Evolutionary conservation across 2,113 vertebrate species (phyloP), one percentile per base, ranked within the genome.

Genomic region (Propithecus coquereli): DNA sequence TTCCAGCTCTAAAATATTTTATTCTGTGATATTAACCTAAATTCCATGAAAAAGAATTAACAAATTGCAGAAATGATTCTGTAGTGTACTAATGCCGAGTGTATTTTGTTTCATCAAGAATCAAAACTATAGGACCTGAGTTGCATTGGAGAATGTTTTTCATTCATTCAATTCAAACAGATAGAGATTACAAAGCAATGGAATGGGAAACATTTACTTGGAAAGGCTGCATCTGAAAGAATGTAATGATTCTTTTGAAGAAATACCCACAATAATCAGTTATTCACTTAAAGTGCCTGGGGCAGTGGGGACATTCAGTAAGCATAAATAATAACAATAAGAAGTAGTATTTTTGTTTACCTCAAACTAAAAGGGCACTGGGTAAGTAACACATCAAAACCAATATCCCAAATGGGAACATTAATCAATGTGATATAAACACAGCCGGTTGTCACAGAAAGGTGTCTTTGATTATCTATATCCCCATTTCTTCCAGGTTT

Each of bases 211-310:
- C 9, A 37, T 57, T 89, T 54, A 66, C 61, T 23, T 71, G 45
- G 61, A 80, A 83, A 30, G 32, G 10, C 17, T 66, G 11, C 8
- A 18, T 47, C 57, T 89, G 50, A 94, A 18, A 73, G 18, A 80
- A 87, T 87, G 23, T 34, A 84, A 94, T 81, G 52, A 71, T 87
- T 61, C 84, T 91, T 87, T 61, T 32, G 34, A 94, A 93, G 80
- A 93, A 87, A 76, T 77, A 91, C 25, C 47, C 73, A 77, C 47
- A 73, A 73, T 89, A 73, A 94, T 96, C 87, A 94, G 71, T 73
- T 95, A 92, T 65, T 96, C 22, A 54, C 12, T 90, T 89, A 65
- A 59, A 88, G 57, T 74, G 65, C 47, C 45, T 0, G 13, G 66
- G 85, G 86, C 43, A 86, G 25, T 43, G 37, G 86, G 96, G 34